Conservation (phyloP, 2,113 vertebrate species). For the Pyrgilauda ruficollis region DNA sequence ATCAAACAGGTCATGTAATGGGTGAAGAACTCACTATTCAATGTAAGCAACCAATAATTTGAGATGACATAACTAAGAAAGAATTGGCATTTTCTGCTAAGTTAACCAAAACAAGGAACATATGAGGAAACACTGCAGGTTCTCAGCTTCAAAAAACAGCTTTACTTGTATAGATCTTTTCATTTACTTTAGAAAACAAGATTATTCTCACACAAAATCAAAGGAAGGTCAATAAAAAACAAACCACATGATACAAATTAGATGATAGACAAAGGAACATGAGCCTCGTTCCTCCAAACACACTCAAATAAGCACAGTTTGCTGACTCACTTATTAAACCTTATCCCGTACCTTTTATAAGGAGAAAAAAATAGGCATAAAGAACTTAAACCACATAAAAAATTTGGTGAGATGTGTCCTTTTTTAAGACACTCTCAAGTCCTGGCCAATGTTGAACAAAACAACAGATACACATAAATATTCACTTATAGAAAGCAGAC, state of each 20-base stretch:
- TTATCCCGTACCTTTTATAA: neutral
- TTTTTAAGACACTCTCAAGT: neutral
- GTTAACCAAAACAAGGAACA: neutral
- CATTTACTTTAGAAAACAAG: neutral
- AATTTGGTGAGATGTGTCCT: neutral
- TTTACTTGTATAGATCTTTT: neutral
- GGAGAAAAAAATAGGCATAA: neutral
- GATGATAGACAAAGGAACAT: neutral
- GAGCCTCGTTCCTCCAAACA: neutral
- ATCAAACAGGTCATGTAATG: neutral
- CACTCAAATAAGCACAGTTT: neutral
- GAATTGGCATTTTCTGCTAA: neutral
- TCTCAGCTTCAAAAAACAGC: neutral
- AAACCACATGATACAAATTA: neutral
- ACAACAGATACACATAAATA: neutral
- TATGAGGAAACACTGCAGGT: neutral
- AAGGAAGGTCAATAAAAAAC: neutral
- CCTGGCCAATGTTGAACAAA: neutral
- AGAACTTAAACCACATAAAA: neutral
- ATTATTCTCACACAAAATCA: neutral
- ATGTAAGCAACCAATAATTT: neutral
- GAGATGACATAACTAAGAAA: neutral
- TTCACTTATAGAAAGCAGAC: neutral
- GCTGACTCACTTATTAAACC: neutral
- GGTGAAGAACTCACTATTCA: neutral